Evolutionary conservation across 2,113 vertebrate genomes (phyloP).

Genomic region (Cavia porcellus): DNA sequence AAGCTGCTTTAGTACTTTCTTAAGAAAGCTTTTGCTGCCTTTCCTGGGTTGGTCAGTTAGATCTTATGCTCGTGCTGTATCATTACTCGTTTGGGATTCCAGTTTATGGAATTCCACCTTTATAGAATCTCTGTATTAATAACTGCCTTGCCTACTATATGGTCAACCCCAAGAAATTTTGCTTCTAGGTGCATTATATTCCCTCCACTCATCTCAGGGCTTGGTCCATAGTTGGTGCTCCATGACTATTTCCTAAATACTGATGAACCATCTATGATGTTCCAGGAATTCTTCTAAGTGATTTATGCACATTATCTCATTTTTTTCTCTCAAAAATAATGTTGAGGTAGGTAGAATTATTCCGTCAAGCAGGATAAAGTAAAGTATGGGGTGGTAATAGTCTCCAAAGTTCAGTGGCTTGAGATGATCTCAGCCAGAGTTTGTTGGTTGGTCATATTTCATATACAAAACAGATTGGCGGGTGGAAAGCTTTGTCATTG

Average conservation of each 20-base stretch:
- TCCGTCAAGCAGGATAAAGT: background rate
- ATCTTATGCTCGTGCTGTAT: background rate
- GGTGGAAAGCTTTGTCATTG: background rate
- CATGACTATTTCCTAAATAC: background rate
- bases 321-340: conserved; percentile 23
- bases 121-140: background rate
- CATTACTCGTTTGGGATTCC: background rate
- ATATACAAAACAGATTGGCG: background rate
- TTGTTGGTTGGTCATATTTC: background rate
- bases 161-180: background rate
- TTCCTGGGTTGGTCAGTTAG: background rate
- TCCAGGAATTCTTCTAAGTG: conserved; percentile 18
- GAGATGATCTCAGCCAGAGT: background rate
- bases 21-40: background rate
- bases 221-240: background rate
- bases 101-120: background rate
- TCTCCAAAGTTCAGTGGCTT: background rate
- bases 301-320: background rate
- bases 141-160: background rate
- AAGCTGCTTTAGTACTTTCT: background rate
- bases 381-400: background rate
- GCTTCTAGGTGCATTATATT: background rate
- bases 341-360: background rate
- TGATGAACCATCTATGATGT: background rate
- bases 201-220: background rate